Evolutionary conservation across 2,888 invertebrate species (phyloP), one percentile per base, ranked within the genome.

Genomic region (Lasiommata megera): DNA sequence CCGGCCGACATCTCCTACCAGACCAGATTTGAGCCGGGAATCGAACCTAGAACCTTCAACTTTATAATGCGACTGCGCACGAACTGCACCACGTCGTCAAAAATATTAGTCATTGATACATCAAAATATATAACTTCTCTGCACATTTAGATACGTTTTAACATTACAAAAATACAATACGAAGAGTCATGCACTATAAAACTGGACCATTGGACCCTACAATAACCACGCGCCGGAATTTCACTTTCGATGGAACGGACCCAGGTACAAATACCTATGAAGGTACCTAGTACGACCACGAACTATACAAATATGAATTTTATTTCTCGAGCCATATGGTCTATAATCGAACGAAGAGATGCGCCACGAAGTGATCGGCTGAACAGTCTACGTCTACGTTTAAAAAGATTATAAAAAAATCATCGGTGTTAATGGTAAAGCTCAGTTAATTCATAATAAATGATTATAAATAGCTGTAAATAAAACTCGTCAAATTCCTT

Each of bases 161-260:
- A 37, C 37, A 5, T 23, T 2, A 5, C 6, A 7, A 37, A 1
- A 1, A 3, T 9, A 11, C n/a, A 37, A 16, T 14, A 0, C 41
- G 6, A 23, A n/a, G 23, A 43, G 11, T 18, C 11, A 11, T 6
- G 8, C n/a, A 16, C 37, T 46, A 41, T 54, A 51, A 58, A 59
- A 59, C 52, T 59, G 55, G 46, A 47, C 47, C 40, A 43, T 41
- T 38, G 46, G 54, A 54, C 54, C 54, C 56, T 48, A 56, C 48
- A 41, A 8, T 28, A n/a, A 54, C 53, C 50, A 54, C 23, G 51
- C 48, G 54, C 50, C 51, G 55, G 59, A 56, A 54, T 62, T 62
- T 62, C 61, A 46, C 61, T 62, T 62, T 62, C 61, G 41, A 36
- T 41, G 41, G 18, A 59, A 55, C 50, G 50, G 41, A n/a, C 52